Evolutionary conservation across 1,140 invertebrate genomes (phyloP).

Genomic region (Drosophila aff.): DNA sequence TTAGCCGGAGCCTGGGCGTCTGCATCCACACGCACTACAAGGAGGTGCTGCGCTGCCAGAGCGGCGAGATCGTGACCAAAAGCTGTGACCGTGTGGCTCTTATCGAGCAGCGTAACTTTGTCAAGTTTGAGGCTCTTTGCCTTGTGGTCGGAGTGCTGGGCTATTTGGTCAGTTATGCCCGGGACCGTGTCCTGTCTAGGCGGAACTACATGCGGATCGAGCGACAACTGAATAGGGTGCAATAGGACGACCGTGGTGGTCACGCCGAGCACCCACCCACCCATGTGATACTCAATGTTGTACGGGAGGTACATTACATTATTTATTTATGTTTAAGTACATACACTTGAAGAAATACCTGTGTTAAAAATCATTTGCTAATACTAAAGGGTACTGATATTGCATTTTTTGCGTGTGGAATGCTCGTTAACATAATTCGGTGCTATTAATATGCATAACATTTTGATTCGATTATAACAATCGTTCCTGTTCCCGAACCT

Average conservation of each 20-base stretch:
- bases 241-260: slow-evolving; percentile 29
- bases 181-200: slow-evolving; percentile 82
- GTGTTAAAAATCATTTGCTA: slow-evolving; percentile 66
- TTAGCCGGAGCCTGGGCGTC: slow-evolving; percentile 89
- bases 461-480: slow-evolving; percentile 51
- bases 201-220: slow-evolving; percentile 85
- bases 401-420: slow-evolving; percentile 57
- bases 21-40: slow-evolving; percentile 90
- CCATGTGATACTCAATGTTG: slow-evolving; percentile 63
- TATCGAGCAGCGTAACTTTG: slow-evolving; percentile 92
- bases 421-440: slow-evolving; percentile 65
- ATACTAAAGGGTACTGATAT: slow-evolving; percentile 64
- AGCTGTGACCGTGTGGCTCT: slow-evolving; percentile 90
- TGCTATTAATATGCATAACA: slow-evolving; percentile 67
- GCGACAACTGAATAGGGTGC: slow-evolving; percentile 85
- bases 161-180: slow-evolving; percentile 72
- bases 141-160: slow-evolving; percentile 88
- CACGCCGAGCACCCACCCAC: background rate
- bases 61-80: slow-evolving; percentile 89
- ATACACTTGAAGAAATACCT: slow-evolving; percentile 57
- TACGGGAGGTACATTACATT: slow-evolving; percentile 66
- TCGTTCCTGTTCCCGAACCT: background rate
- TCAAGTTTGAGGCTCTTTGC: slow-evolving; percentile 92
- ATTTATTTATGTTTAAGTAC: slow-evolving; percentile 78
- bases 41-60: slow-evolving; percentile 89